Evolutionary conservation across 2,797 vertebrate genomes (phyloP), one percentile per base, ranked within the genome.

Genomic region (Falco concolor): DNA sequence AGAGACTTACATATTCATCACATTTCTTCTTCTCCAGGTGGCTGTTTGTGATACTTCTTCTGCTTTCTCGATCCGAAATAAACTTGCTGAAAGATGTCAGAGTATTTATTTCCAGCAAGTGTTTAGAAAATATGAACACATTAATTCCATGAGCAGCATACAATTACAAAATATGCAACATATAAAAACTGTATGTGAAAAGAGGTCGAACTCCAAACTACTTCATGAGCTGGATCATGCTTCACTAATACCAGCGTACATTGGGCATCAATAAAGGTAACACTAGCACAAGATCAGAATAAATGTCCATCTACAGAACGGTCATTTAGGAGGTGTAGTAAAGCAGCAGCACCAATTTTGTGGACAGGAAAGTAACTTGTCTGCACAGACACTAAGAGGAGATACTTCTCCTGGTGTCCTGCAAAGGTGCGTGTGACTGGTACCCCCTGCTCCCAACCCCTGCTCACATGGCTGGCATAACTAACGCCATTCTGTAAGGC

Each of bases 1-100:
- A 86, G 56, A 76, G 28, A 97, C 98, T 98, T 97, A 98, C 98
- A 72, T 98, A 98, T 93, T 98, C 98, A 84, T 98, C 98, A 0
- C 98, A 98, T 94, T 98, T 98, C 96, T 98, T 98, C 96, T 98
- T 98, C 93, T 98, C 98, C 95, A 98, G 89, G 79, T 98, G 97
- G 85, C 98, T 98, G 95, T 98, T 98, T 22, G 98, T 98, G 76
- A 98, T 98, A 89, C 98, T 98, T 97, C 97, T 97, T 97, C 98
- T 97, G 93, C 98, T 98, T 96, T 98, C 98, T 17, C 97, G 97
- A 59, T 98, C 98, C 21, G 97, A 98, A 97, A 98, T 98, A 96
- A 98, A 98, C 72, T 98, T 98, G 95, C 98, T 98, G 97, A 84
- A 98, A 97, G 84, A 97, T 93, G 84, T 81, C n/a, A 96, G 64